phyloP scores from a whole-genome alignment of 35 echinoderm and acorn worm species.

The Apostichopus californicus region DNA sequence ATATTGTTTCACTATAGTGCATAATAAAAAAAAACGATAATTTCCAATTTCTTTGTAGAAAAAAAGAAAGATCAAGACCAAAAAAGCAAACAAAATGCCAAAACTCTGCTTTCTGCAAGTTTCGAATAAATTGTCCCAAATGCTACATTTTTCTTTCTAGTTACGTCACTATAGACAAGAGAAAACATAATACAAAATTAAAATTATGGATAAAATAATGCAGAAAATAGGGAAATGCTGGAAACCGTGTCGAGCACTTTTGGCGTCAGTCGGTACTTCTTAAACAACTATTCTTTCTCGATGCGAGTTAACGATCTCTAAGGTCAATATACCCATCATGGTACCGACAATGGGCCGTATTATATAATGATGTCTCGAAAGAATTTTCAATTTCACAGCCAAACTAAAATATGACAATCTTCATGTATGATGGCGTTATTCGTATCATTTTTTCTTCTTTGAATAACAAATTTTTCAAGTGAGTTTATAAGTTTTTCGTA shows the following conservation, averaged over 20 bases:
- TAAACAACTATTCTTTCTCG: neutral
- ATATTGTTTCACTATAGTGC: too few species aligned
- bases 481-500: conserved; percentile 46
- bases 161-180: too few species aligned
- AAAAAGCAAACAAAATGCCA: too few species aligned
- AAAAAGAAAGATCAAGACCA: too few species aligned
- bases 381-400: conserved; percentile 4
- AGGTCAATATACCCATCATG: conserved; percentile 9
- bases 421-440: conserved; percentile 12
- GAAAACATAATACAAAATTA: too few species aligned
- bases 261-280: conserved; percentile 6
- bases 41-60: too few species aligned
- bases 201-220: too few species aligned
- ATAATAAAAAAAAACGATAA: too few species aligned
- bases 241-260: conserved; percentile 21
- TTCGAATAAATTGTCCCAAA: too few species aligned
- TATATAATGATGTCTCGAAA: conserved; percentile 1
- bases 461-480: conserved; percentile 46
- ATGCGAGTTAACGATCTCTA: neutral
- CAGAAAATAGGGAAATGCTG: neutral
- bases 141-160: too few species aligned
- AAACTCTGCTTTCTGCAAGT: too few species aligned
- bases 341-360: neutral
- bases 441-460: conserved; percentile 51
- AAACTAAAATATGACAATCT: conserved; percentile 30